Conservation (phyloP, 1,140 invertebrate genomes). For the Atta cephalotes region DNA sequence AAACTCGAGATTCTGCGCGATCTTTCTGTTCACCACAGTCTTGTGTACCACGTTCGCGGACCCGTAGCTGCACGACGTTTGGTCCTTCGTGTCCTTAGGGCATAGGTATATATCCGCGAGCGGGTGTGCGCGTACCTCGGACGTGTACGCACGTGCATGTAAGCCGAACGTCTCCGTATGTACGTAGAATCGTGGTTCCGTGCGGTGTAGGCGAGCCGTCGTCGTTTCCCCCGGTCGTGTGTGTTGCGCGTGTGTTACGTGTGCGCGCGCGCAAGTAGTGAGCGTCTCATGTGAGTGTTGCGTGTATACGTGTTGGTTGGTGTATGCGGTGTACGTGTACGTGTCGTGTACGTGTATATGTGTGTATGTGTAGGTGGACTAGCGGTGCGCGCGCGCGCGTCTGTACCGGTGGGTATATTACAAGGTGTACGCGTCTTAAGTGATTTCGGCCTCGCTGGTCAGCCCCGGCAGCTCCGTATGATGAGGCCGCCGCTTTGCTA, state of each 20-base stretch:
- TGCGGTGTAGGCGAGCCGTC: constrained; percentile 35
- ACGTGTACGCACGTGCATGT: constrained; percentile 58
- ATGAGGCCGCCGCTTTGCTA: constrained; percentile 87
- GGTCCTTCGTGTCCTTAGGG: constrained; percentile 69
- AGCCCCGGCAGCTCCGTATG: constrained; percentile 85
- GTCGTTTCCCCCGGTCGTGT: constrained; percentile 62
- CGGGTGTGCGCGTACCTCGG: constrained; percentile 41
- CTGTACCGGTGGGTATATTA: constrained; percentile 80
- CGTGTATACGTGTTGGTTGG: constrained; percentile 46
- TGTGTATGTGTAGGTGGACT: constrained; percentile 65
- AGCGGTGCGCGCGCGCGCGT: constrained; percentile 76
- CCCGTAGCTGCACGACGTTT: constrained; percentile 60
- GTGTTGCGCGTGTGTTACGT: constrained; percentile 53
- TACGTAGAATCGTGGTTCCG: constrained; percentile 42
- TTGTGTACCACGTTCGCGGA: constrained; percentile 62
- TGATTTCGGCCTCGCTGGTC: constrained; percentile 85
- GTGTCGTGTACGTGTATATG: constrained; percentile 56
- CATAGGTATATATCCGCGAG: constrained; percentile 54
- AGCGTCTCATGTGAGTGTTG: constrained; percentile 48
- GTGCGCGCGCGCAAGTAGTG: constrained; percentile 61
- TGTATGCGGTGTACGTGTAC: constrained; percentile 62
- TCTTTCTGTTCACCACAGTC: constrained; percentile 41
- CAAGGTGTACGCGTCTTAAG: constrained; percentile 86
- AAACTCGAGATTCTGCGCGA: constrained; percentile 35
- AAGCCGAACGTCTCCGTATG: constrained; percentile 61